phyloP scores from a whole-genome alignment of 2,113 vertebrate genomes.

The Nestor notabilis region DNA sequence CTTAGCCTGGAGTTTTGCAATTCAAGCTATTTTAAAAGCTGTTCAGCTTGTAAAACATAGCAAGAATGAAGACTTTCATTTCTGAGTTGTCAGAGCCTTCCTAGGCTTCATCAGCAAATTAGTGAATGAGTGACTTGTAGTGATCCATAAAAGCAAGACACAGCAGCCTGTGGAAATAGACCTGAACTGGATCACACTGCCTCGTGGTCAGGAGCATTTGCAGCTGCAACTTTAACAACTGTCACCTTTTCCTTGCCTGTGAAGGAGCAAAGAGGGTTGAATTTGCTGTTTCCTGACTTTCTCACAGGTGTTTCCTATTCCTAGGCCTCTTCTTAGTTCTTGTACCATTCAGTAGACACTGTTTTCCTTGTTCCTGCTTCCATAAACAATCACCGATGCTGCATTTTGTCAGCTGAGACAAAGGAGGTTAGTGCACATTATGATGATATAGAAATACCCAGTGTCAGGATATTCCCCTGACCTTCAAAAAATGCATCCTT shows the following conservation, averaged over 20 bases:
- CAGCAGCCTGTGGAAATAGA: neutral
- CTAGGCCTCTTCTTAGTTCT: neutral
- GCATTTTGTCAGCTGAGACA: neutral
- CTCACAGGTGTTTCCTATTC: constrained; percentile 13
- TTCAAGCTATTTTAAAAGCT: neutral
- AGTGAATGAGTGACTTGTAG: neutral
- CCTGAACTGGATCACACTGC: neutral
- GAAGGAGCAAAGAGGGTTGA: neutral
- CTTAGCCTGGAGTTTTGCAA: neutral
- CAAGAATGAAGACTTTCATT: neutral
- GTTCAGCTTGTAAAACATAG: neutral
- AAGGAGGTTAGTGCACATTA: neutral
- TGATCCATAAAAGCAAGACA: neutral
- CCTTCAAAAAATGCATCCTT: neutral
- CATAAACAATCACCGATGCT: neutral
- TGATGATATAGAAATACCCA: neutral
- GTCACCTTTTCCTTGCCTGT: neutral
- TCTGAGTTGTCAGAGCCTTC: neutral
- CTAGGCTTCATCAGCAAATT: neutral
- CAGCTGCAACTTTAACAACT: neutral
- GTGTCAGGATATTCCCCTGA: neutral
- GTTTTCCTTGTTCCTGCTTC: neutral
- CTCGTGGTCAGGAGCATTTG: neutral
- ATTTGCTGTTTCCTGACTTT: neutral
- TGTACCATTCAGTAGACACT: neutral